Evolutionary conservation across 92 coral and sea anemone species (phyloP), one percentile per base, ranked within the genome.

Genomic region (Paramuricea clavata): DNA sequence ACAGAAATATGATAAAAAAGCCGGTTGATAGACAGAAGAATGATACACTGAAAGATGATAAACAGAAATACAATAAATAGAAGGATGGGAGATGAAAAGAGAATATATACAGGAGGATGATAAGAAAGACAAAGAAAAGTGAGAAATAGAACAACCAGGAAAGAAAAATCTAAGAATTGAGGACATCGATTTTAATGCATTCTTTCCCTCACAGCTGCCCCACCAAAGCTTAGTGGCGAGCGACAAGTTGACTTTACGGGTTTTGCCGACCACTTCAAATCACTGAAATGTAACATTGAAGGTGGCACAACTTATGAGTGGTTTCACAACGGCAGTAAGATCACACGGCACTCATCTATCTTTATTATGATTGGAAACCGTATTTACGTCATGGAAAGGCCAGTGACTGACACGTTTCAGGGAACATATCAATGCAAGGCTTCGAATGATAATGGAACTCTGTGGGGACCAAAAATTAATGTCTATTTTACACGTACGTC

Each of bases 371-470:
- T 21, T 39, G 16, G 28, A 6, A 27, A 35, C 10, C 8, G 6
- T 22, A 30, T 52, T 8, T 10, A n/a, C 8, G 7, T 67, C 42
- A 39, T 9, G 52, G 47, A 59, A 41, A 78, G 6, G 30, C 56
- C 84, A 15, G 57, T 22, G 3, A 79, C 72, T 10, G 22, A 36
- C 12, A 22, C 33, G 8, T 41, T 34, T 26, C 73, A 79, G 35
- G 84, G 84, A 36, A 79, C 73, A 6, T 79, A 79, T n/a, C 84
- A 79, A 47, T 79, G 84, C 47, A 79, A 59, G 43, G 84, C 84
- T 10, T 57, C 72, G 8, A 79, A 79, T 27, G 47, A 79, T 1
- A 56, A 79, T 23, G 84, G 84, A 59, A 41, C 73, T 6, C 17
- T 79, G 12, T 35, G 17, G 33, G 84, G 84, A 5, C 84, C 84